Evolutionary conservation across 2,797 vertebrate species (phyloP), one percentile per base, ranked within the genome.

Genomic region (Manis pentadactyla): DNA sequence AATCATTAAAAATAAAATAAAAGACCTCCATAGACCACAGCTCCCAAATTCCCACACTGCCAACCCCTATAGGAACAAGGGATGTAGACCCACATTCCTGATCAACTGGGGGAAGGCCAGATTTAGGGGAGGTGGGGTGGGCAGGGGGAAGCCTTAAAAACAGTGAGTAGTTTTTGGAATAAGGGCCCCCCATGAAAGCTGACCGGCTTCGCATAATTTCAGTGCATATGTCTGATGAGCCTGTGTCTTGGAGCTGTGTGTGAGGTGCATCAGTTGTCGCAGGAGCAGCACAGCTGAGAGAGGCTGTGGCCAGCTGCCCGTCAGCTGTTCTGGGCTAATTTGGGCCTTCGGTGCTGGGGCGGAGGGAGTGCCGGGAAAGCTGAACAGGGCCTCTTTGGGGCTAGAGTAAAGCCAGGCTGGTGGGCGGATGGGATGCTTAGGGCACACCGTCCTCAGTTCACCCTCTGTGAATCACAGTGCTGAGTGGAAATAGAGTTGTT

Each of bases 311-410:
- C 93, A 59, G 81, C 64, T 96, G 96, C 94, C 93, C 5, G 0
- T 59, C 96, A 97, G 97, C 97, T 97, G 94, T 95, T 94, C 57
- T 2, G 10, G 49, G 96, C 82, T 97, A 96, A 96, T 97, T 94
- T 51, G 91, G 96, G 96, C 84, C 34, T 46, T 57, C 0, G 1
- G 69, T 82, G 49, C 78, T 46, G 66, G 42, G 92, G 87, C 7
- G 49, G 49, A 83, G 46, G 90, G 34, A 71, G 55, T 92, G 57
- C 88, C 0, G 4, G 84, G 94, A 94, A 90, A 78, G 63, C 81
- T 2, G 14, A 83, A 74, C 39, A 11, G 18, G 78, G 83, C 27
- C 53, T 46, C 79, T 51, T n/a, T 51, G 55, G 55, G 29, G 19
- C 46, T 15, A 39, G 49, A 86, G 85, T 27, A n/a, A 81, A 73